These are phyloP conservation scores for Philereme vetulata DNA, from an alignment of 2,888 invertebrate genomes.

Conservation along the genomic window DNA sequence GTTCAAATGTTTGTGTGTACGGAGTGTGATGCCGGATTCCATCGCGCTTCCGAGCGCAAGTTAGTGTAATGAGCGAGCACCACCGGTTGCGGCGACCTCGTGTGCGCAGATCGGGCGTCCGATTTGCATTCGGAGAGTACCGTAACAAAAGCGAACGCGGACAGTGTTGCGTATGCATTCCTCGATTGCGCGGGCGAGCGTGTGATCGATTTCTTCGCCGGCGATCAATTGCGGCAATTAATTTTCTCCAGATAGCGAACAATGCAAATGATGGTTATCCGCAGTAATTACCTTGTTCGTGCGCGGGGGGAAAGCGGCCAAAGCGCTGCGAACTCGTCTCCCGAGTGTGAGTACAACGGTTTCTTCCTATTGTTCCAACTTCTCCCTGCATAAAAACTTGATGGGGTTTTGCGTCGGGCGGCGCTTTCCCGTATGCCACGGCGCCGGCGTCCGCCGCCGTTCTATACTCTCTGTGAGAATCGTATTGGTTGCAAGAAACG, in stretches of 20 bases:
- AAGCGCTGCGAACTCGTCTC: constrained; percentile 61
- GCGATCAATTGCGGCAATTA: constrained; percentile 68
- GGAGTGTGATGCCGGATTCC: constrained; percentile 46
- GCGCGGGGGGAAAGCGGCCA: constrained; percentile 73
- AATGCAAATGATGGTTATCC: constrained; percentile 80
- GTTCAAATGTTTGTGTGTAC: constrained; percentile 52
- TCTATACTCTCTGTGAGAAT: constrained; percentile 49
- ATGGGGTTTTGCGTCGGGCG: constrained; percentile 49
- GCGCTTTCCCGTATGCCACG: constrained; percentile 65
- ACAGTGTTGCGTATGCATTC: constrained; percentile 42
- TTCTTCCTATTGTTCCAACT: constrained; percentile 77
- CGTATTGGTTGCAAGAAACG: constrained; percentile 45
- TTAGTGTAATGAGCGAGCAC: constrained; percentile 34
- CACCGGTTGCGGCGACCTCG: constrained; percentile 39
- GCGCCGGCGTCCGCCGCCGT: constrained; percentile 33
- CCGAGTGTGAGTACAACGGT: constrained; percentile 69
- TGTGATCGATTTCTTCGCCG: constrained; percentile 60
- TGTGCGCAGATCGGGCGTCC: constrained; percentile 26
- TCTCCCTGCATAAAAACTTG: constrained; percentile 57
- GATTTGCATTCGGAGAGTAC: constrained; percentile 41
- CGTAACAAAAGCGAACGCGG: constrained; percentile 42
- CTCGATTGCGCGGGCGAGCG: constrained; percentile 43
- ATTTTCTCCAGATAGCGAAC: constrained; percentile 76
- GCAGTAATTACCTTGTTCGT: constrained; percentile 66
- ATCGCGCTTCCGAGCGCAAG: constrained; percentile 39